Evolutionary conservation across 1,140 invertebrate species (phyloP), one percentile per base, ranked within the genome.

Genomic region (Linepithema humile): DNA sequence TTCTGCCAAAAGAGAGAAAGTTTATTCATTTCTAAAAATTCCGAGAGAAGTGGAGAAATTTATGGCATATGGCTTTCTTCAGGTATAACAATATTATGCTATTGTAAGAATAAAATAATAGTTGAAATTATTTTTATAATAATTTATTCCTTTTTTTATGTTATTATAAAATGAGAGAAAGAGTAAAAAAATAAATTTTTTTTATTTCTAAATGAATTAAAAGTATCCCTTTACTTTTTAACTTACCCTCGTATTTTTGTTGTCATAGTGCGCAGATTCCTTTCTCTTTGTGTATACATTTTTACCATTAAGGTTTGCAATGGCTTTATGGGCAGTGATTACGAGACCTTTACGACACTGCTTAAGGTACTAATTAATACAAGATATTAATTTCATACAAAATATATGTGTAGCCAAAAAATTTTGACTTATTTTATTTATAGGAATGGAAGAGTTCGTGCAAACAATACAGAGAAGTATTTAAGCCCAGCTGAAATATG

Each of bases 241-340:
- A n/a, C n/a, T n/a, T n/a, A n/a, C n/a, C n/a, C n/a, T n/a, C n/a
- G n/a, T n/a, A n/a, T 53, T 53, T 62, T 82, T 74, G 72, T 84
- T 91, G 43, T 94, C 93, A 32, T 95, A 98, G 95, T 99, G 99
- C 95, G 97, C 98, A n/a, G 99, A 99, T 95, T 99, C 99, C 32
- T 99, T 99, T 94, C 95, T 99, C 59, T 99, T 99, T 95, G 97
- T 99, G 50, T 99, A 99, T 92, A 99, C 99, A 69, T 99, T 99
- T 96, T 95, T 99, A 89, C 99, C 99, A 40, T 93, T 99, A 62
- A 95, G 99, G 88, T 98, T 99, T 93, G 87, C 98, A 17, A 95
- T 99, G 92, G 98, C 98, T 23, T 92, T 98, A 70, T 98, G 97
- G 96, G 96, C 96, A 55, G 95, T 98, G 57, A 91, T 98, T 4